Conservation (phyloP, 2,888 invertebrate genomes). For the Lapara coniferarum region DNA sequence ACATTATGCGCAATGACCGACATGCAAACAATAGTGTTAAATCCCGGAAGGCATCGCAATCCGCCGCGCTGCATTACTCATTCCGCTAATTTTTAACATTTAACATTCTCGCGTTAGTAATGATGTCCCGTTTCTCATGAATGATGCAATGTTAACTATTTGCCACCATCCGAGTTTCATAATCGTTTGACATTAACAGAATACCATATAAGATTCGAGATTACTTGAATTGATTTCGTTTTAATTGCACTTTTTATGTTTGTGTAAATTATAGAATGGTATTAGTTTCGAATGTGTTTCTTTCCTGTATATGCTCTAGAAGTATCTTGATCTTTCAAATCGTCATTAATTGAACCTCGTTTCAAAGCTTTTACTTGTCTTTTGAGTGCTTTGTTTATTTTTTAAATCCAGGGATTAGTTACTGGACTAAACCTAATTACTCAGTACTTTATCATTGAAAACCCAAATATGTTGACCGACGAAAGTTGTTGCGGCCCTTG, state of each 20-base stretch:
- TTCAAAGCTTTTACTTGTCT: no score
- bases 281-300: not conserved
- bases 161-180: slow-evolving; percentile 25
- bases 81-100: slow-evolving; percentile 11
- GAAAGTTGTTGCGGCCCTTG: no score
- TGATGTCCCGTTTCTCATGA: slow-evolving; percentile 28
- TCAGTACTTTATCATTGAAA: no score
- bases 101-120: slow-evolving; percentile 21
- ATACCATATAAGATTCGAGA: slow-evolving; percentile 14
- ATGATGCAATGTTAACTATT: slow-evolving; percentile 14
- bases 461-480: no score
- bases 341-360: no score
- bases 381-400: no score
- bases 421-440: no score
- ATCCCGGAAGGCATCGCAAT: slow-evolving; percentile 12
- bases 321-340: no score
- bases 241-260: slow-evolving; percentile 3
- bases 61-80: slow-evolving; percentile 1
- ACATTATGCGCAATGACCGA: slow-evolving; percentile 5
- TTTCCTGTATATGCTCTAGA: no score
- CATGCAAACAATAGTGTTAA: slow-evolving; percentile 10
- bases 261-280: not conserved
- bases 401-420: no score
- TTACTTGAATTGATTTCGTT: not conserved
- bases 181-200: slow-evolving; percentile 24